Evolutionary conservation across 2,113 vertebrate species (phyloP), one percentile per base, ranked within the genome.

Genomic region (Cavia aperea): DNA sequence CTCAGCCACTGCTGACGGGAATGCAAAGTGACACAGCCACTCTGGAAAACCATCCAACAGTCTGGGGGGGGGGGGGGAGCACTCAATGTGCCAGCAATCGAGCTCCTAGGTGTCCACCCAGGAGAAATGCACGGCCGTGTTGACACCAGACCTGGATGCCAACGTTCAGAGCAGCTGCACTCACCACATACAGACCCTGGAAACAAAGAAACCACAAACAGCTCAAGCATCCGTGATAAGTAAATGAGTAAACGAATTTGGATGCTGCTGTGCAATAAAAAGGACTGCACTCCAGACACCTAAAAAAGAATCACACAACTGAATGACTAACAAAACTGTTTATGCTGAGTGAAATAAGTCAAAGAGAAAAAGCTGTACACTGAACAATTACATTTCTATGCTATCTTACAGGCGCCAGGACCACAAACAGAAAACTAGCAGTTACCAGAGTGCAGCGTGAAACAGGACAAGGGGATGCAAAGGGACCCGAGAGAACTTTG

Each of bases 241-340:
- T 70, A 89, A 89, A 79, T 46, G 1, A 7, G 81, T 49, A 86
- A 87, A 91, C 19, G 70, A 86, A 93, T 94, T 1, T 70, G 4
- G 16, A 68, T 46, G 84, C 54, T 43, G 60, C 29, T 65, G 2
- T 60, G 23, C 46, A 93, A 95, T 84, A 94, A 92, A 54, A 94
- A 92, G 16, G 26, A 94, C 91, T 46, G 11, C 36, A 88, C 54
- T 87, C 65, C 12, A 51, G 39, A 73, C 24, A 60, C 56, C 43
- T 93, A 65, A 65, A 88, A 75, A 81, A 5, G 65, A 39, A 88
- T 1, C 26, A 26, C 81, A 70, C 49, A 92, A 90, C 13, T 77
- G 1, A 11, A 54, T 86, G 54, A 75, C 43, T 94, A 65, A 81
- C 65, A 86, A 72, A 96, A 90, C 36, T 90, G 79, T 49, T 54